Percentiles rank a stretch among this genome's conserved stretches.
These are phyloP conservation scores for Biston betularia DNA, from an alignment of 2,888 invertebrate species.

Conservation along the genomic window DNA sequence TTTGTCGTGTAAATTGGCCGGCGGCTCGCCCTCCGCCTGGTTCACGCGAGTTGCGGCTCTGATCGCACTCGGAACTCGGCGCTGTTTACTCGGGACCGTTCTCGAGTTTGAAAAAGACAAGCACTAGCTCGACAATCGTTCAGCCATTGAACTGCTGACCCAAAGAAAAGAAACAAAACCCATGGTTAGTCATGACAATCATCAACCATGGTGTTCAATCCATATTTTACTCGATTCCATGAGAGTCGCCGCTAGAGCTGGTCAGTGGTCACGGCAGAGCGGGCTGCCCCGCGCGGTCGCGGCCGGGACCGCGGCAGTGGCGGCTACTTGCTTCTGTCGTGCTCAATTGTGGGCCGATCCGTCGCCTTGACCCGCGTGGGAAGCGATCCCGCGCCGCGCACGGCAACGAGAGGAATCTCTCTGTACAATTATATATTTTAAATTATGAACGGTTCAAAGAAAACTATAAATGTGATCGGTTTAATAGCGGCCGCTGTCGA, in stretches of 20 bases:
- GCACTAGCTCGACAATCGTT: neutral
- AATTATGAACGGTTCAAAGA: neutral
- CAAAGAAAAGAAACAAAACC: slow-evolving; percentile 11
- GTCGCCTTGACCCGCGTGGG: slow-evolving; percentile 33
- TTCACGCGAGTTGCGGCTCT: neutral
- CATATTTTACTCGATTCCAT: neutral
- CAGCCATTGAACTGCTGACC: slow-evolving; percentile 5
- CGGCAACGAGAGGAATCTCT: slow-evolving; percentile 1
- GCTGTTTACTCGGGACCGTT: neutral
- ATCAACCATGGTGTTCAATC: neutral
- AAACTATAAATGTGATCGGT: neutral
- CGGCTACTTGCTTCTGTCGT: neutral
- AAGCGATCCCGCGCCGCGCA: slow-evolving; percentile 8
- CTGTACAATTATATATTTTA: neutral
- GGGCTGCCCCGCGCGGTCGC: neutral
- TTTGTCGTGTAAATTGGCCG: too few relatives aligned
- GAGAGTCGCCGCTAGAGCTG: neutral
- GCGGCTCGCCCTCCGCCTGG: neutral
- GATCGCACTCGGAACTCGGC: slow-evolving; percentile 6
- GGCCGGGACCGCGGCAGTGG: neutral
- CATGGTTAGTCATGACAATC: neutral
- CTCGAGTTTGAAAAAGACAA: neutral
- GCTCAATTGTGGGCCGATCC: slow-evolving; percentile 12
- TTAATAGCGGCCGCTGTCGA: too few relatives aligned
- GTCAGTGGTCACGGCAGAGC: neutral